Conservation (phyloP, 2,113 vertebrate species). For the Nasalis larvatus region DNA sequence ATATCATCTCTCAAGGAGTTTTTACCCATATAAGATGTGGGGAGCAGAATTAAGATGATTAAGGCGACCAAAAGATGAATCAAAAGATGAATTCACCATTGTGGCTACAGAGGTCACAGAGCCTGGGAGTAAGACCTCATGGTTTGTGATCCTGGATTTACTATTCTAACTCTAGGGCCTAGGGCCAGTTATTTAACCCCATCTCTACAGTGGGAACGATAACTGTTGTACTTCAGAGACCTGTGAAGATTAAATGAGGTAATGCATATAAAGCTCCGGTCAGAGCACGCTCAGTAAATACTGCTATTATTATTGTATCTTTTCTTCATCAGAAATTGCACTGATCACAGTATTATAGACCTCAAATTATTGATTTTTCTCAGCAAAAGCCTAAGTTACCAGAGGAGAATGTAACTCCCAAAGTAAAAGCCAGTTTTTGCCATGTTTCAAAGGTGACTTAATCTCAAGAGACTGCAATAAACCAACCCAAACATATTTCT, state of each 20-base stretch:
- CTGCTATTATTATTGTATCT: not conserved
- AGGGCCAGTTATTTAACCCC: not conserved
- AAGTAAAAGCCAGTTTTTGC: not conserved
- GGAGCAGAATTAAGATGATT: not conserved
- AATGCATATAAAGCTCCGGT: not conserved
- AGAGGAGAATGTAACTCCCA: not conserved
- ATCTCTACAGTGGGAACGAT: not conserved
- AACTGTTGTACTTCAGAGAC: not conserved
- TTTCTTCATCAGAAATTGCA: not conserved
- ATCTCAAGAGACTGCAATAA: not conserved
- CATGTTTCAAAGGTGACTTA: not conserved
- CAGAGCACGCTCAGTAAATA: not conserved
- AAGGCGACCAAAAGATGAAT: not conserved
- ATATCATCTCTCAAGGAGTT: not conserved
- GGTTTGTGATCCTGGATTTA: not conserved
- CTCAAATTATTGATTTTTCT: not conserved
- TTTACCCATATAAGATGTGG: not conserved
- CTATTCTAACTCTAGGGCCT: not conserved
- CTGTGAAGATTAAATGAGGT: constrained; percentile 2
- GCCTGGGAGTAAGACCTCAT: not conserved
- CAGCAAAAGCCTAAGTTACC: not conserved
- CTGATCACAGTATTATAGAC: not conserved
- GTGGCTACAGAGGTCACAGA: not conserved
- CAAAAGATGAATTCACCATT: not conserved
- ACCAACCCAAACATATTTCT: not conserved